Evolutionary conservation across 1,140 invertebrate species (phyloP).

Genomic region (Rhysida immarginata): DNA sequence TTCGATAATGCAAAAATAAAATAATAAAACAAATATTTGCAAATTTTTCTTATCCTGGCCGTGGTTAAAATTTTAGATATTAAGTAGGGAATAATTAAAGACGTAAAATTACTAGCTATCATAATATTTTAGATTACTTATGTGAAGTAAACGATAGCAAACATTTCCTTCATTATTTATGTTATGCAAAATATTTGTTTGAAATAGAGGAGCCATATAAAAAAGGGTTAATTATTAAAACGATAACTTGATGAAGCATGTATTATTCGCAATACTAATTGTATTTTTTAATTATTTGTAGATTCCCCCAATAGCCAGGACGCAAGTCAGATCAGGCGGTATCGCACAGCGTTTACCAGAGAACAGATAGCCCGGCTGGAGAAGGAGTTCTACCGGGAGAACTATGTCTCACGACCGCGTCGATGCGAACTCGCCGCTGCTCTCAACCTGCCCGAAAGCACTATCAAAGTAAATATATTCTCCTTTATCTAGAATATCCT

Average conservation of each 20-base stretch:
- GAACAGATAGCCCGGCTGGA: conserved; percentile 89
- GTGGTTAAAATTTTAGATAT: too few relatives aligned
- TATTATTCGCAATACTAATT: not conserved
- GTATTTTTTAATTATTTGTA: not conserved
- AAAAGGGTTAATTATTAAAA: not conserved
- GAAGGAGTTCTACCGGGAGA: conserved; percentile 93
- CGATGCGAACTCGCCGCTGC: conserved; percentile 89
- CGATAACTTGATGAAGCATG: not conserved
- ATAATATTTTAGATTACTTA: too few relatives aligned
- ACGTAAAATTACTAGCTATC: too few relatives aligned
- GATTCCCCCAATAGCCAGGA: not conserved
- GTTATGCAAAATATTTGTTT: too few relatives aligned
- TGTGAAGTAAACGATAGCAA: too few relatives aligned
- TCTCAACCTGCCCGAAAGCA: conserved; percentile 85
- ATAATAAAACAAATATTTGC: too few relatives aligned
- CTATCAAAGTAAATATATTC: conserved; percentile 88
- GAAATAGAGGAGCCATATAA: too few relatives aligned
- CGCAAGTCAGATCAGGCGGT: conserved; percentile 49
- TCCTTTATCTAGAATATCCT: too few relatives aligned
- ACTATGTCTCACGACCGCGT: conserved; percentile 88
- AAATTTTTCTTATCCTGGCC: too few relatives aligned
- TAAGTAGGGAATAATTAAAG: too few relatives aligned
- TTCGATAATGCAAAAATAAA: too few relatives aligned
- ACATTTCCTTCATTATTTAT: too few relatives aligned
- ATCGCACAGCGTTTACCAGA: conserved; percentile 91